These are phyloP conservation scores for Holacanthella duospinosa DNA, from an alignment of 2,888 invertebrate genomes.

Conservation along the genomic window DNA sequence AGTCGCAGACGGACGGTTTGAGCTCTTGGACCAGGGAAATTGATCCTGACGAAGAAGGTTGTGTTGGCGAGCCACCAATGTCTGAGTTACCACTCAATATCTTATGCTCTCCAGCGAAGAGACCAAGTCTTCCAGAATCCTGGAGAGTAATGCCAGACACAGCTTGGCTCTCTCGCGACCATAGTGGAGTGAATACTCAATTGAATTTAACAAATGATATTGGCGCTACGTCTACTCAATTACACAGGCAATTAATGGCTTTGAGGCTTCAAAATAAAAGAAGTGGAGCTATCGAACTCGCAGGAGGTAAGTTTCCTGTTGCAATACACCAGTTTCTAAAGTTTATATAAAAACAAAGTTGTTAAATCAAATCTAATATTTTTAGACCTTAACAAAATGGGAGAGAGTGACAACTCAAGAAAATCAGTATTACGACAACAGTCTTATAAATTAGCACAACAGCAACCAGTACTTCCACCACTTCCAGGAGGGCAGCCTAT, in stretches of 20 bases:
- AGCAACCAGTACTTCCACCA: slow-evolving; percentile 68
- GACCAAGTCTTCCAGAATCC: slow-evolving; percentile 27
- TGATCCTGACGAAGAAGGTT: slow-evolving; percentile 18
- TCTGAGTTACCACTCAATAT: slow-evolving; percentile 19
- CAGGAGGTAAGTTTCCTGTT: slow-evolving; percentile 13
- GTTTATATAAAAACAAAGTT: too few species aligned
- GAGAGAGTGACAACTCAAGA: slow-evolving; percentile 14
- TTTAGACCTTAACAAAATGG: slow-evolving; percentile 1
- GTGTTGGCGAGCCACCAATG: slow-evolving; percentile 20
- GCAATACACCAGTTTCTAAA: too few species aligned
- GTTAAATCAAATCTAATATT: background rate
- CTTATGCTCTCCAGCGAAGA: slow-evolving; percentile 34
- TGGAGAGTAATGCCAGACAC: slow-evolving; percentile 29
- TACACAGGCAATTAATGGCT: slow-evolving; percentile 35
- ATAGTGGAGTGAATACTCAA: background rate
- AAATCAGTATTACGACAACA: slow-evolving; percentile 60
- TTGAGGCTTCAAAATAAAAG: slow-evolving; percentile 30
- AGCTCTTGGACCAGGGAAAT: slow-evolving; percentile 1
- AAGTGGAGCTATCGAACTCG: slow-evolving; percentile 28
- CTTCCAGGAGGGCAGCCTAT: slow-evolving; percentile 44
- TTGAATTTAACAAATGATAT: background rate
- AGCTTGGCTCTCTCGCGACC: slow-evolving; percentile 11
- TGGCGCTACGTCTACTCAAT: slow-evolving; percentile 20
- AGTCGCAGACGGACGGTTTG: slow-evolving; percentile 9
- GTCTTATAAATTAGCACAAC: slow-evolving; percentile 78